A percentile compares a stretch with the other conserved stretches of the same genome.
These are phyloP conservation scores for Lasioglossum morio DNA, from an alignment of 2,888 invertebrate species.

Conservation along the genomic window DNA sequence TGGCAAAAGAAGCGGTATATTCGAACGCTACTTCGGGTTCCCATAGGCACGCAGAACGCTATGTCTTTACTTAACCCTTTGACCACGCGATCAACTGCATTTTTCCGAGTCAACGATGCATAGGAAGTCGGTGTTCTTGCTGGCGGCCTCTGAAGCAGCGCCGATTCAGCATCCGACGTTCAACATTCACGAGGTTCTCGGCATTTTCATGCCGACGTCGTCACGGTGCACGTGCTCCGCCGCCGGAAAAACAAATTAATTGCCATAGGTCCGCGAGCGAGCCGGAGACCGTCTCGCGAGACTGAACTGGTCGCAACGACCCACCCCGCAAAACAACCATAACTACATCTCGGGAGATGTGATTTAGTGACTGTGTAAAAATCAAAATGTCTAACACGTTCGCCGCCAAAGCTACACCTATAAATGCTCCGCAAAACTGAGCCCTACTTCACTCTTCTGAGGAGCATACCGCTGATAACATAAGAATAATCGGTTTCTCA, in stretches of 20 bases:
- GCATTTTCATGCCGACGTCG: constrained; percentile 53
- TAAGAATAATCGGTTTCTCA: neutral
- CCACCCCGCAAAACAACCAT: neutral
- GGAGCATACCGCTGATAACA: neutral
- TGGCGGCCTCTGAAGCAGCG: constrained; percentile 6
- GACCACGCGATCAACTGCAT: constrained; percentile 62
- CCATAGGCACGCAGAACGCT: constrained; percentile 53
- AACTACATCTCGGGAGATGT: neutral
- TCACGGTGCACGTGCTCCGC: constrained; percentile 30
- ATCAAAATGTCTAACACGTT: neutral
- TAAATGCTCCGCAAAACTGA: neutral
- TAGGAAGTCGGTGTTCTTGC: constrained; percentile 49
- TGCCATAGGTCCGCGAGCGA: constrained; percentile 50
- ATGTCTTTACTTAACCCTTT: constrained; percentile 72
- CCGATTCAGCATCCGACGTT: constrained; percentile 47
- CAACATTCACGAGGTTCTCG: constrained; percentile 45
- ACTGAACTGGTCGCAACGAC: constrained; percentile 33
- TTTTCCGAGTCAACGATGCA: constrained; percentile 48
- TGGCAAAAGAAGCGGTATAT: constrained; percentile 49
- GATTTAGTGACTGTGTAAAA: neutral
- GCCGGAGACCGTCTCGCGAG: constrained; percentile 30
- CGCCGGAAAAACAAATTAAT: constrained; percentile 63
- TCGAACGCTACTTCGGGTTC: constrained; percentile 54
- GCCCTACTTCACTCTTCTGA: neutral
- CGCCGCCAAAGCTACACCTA: neutral